These are phyloP conservation scores for Phallusia fumigata DNA, from an alignment of 23 tunicate genomes.

Conservation along the genomic window DNA sequence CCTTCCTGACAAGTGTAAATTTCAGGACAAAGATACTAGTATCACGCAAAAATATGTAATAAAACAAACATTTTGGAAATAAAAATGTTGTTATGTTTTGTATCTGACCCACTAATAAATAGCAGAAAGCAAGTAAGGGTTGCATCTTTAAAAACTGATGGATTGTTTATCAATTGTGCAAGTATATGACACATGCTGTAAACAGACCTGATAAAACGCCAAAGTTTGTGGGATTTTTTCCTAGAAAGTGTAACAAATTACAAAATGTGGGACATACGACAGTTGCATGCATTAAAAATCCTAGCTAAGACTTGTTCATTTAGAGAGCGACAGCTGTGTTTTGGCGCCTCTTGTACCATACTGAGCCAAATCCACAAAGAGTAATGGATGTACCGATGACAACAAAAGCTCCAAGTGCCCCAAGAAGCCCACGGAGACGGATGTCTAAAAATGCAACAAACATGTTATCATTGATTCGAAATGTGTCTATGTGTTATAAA, in stretches of 20 bases:
- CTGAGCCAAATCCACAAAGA: slow-evolving; percentile 58
- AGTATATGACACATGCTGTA: neutral
- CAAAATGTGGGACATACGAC: slow-evolving; percentile 11
- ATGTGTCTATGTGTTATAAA: too few relatives aligned
- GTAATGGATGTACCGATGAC: slow-evolving; percentile 38
- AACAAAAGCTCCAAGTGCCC: slow-evolving; percentile 53
- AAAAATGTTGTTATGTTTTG: too few relatives aligned
- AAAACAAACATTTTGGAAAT: too few relatives aligned
- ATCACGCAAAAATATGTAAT: too few relatives aligned
- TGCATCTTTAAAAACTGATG: too few relatives aligned
- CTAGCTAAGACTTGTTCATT: neutral
- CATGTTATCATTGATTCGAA: too few relatives aligned
- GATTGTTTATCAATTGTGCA: too few relatives aligned
- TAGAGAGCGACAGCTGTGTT: slow-evolving; percentile 21
- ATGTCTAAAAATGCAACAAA: slow-evolving; percentile 25
- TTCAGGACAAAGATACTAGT: too few relatives aligned
- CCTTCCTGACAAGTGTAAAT: neutral
- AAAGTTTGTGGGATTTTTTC: neutral
- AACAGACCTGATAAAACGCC: neutral
- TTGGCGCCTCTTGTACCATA: slow-evolving; percentile 47
- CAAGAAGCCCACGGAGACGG: slow-evolving; percentile 74
- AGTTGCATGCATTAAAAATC: slow-evolving; percentile 10
- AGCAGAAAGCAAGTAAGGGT: too few relatives aligned
- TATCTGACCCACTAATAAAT: too few relatives aligned
- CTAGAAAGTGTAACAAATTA: slow-evolving; percentile 1